A percentile compares a stretch with the other conserved stretches of the same genome.
Evolutionary conservation across 2,888 invertebrate species (phyloP).

Genomic region (Zaprionus lineosus): DNA sequence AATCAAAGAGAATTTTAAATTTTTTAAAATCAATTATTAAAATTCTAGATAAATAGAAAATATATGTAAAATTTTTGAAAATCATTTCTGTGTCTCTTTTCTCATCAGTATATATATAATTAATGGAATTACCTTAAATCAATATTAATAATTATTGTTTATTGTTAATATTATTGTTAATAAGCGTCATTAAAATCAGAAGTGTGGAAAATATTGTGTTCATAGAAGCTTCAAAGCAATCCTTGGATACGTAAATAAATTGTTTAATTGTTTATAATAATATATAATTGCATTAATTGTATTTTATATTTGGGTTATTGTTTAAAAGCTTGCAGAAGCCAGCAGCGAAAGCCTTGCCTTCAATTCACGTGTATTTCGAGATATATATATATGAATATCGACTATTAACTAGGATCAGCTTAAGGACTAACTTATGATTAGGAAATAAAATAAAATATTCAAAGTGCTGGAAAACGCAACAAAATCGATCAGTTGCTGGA

Average conservation of each 20-base stretch:
- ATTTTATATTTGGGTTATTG: slow-evolving; percentile 6
- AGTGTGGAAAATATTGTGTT: no score
- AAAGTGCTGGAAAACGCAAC: slow-evolving; percentile 54
- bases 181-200: slow-evolving; percentile 22
- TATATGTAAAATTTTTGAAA: no score
- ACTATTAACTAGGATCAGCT: slow-evolving; percentile 8
- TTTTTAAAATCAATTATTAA: slow-evolving; percentile 7
- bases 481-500: slow-evolving; percentile 51
- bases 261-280: no score
- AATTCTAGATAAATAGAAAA: not conserved
- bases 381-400: not conserved
- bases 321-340: slow-evolving; percentile 37
- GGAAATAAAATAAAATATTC: slow-evolving; percentile 14
- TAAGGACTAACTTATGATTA: slow-evolving; percentile 34
- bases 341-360: slow-evolving; percentile 33
- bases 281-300: slow-evolving; percentile 2
- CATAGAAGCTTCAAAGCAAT: slow-evolving; percentile 31
- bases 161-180: slow-evolving; percentile 14
- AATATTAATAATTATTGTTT: no score
- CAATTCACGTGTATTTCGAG: not conserved
- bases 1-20: slow-evolving; percentile 44
- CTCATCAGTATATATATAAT: no score
- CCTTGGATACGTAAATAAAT: no score
- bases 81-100: no score
- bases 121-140: no score